Percentiles rank a stretch among this genome's conserved stretches.
Conservation (phyloP, 2,113 vertebrate genomes). For the Hemiprocne comata region DNA sequence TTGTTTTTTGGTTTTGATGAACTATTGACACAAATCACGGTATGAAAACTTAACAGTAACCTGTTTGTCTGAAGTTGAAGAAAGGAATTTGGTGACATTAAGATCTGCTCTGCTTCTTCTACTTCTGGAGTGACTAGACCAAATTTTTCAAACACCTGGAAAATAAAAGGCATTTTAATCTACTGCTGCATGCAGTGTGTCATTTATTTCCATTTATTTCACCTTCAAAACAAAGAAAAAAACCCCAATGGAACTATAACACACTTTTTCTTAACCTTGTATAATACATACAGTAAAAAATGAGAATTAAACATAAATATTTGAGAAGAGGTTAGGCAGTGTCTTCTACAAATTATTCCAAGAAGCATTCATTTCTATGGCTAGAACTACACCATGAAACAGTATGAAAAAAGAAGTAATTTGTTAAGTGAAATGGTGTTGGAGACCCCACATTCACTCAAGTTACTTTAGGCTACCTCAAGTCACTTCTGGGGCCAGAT, state of each 20-base stretch:
- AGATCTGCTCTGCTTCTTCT: conserved; percentile 80
- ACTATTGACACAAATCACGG: background rate
- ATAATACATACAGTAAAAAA: background rate
- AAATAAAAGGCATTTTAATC: background rate
- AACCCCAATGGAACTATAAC: background rate
- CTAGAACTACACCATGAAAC: background rate
- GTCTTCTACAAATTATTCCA: background rate
- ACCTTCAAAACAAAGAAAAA: background rate
- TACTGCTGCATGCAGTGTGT: background rate
- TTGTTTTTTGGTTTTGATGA: background rate
- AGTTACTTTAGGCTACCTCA: background rate
- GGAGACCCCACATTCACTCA: background rate
- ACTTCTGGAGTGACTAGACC: conserved; percentile 82
- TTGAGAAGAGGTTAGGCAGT: background rate
- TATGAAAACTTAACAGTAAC: conserved; percentile 36
- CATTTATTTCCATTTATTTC: background rate
- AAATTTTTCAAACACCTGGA: conserved; percentile 92
- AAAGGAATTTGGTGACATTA: conserved; percentile 81
- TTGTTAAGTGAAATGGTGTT: background rate
- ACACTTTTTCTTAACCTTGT: background rate
- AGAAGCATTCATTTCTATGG: background rate
- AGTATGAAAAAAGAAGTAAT: background rate
- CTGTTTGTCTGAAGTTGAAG: conserved; percentile 81
- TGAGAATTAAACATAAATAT: background rate
- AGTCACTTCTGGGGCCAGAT: no score